These are phyloP conservation scores for Anguilla pacifica DNA, from an alignment of 2,797 vertebrate species.

Conservation along the genomic window DNA sequence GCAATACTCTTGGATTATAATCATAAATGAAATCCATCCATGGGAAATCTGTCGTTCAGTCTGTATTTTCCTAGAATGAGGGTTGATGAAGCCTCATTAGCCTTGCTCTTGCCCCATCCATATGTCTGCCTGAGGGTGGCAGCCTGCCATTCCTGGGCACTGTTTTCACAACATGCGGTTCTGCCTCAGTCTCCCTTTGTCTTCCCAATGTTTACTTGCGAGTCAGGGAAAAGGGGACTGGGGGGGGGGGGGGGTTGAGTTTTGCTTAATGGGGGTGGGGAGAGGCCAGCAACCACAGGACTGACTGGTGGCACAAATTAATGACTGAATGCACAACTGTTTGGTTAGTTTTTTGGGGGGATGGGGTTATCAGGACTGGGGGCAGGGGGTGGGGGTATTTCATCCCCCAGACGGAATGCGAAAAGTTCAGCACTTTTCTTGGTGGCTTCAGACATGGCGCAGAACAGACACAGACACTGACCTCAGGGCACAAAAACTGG, in stretches of 20 bases:
- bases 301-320: slow-evolving; percentile 39
- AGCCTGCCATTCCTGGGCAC: slow-evolving; percentile 67
- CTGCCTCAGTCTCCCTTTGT: slow-evolving; percentile 70
- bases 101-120: background rate
- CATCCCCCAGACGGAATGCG: slow-evolving; percentile 10
- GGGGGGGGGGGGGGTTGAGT: slow-evolving; percentile 40
- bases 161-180: slow-evolving; percentile 77
- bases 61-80: no score
- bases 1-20: background rate
- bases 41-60: background rate
- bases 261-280: slow-evolving; percentile 23
- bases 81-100: background rate
- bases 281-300: slow-evolving; percentile 36
- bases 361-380: background rate
- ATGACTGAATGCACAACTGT: slow-evolving; percentile 38
- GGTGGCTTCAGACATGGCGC: slow-evolving; percentile 3
- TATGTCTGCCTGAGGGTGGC: slow-evolving; percentile 46
- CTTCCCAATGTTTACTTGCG: slow-evolving; percentile 73
- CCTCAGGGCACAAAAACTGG: background rate
- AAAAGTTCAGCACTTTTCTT: slow-evolving; percentile 17
- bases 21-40: background rate
- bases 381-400: background rate
- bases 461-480: background rate
- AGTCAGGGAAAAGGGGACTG: slow-evolving; percentile 68
- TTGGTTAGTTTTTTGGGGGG: slow-evolving; percentile 31